Conservation (phyloP, 2,113 vertebrate species). For the Neotragus moschatus region DNA sequence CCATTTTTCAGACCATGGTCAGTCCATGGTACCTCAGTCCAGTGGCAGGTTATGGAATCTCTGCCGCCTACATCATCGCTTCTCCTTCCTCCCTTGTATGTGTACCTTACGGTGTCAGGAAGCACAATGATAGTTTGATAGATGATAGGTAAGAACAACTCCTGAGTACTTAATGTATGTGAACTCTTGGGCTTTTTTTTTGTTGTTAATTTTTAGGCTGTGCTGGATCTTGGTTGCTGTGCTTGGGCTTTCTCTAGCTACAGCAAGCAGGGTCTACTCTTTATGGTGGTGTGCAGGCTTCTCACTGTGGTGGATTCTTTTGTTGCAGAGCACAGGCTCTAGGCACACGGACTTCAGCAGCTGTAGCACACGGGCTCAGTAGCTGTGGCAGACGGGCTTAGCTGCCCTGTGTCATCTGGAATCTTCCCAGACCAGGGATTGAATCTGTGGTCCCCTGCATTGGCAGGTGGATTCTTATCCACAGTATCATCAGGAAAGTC, state of each 20-base stretch:
- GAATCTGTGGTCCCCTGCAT: neutral
- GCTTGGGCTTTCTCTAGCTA: neutral
- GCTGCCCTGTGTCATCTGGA: neutral
- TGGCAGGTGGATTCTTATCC: neutral
- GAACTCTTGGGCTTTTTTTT: neutral
- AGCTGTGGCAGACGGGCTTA: fast-evolving
- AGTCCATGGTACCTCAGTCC: neutral
- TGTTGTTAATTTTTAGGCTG: neutral
- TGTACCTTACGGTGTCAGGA: neutral
- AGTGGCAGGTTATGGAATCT: neutral
- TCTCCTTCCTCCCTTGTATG: neutral
- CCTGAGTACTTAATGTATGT: fast-evolving
- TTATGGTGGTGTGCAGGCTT: neutral
- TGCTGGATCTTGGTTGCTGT: neutral
- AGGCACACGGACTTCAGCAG: neutral
- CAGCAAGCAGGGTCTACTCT: neutral
- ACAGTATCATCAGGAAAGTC: neutral
- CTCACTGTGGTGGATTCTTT: neutral
- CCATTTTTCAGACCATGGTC: neutral
- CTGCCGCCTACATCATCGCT: too few species aligned
- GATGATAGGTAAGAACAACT: neutral
- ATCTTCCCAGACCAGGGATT: neutral
- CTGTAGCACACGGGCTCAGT: neutral
- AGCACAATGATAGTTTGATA: neutral
- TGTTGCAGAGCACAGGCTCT: neutral